phyloP scores from a whole-genome alignment of 2,113 vertebrate species.

The Ardeotis arabs region DNA sequence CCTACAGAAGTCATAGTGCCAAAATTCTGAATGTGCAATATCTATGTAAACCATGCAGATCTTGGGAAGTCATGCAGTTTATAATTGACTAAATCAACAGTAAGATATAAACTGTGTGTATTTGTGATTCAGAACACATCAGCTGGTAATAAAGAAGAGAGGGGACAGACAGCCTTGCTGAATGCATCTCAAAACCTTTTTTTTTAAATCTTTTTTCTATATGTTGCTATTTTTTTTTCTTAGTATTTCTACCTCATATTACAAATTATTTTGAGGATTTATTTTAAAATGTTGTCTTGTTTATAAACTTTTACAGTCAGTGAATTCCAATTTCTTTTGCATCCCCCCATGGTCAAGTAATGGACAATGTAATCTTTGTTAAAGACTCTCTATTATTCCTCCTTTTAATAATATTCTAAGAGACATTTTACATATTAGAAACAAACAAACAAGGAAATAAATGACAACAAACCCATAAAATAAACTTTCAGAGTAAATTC shows the following conservation, averaged over 20 bases:
- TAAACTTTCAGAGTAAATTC: neutral
- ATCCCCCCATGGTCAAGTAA: neutral
- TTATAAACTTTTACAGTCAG: neutral
- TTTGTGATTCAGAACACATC: neutral
- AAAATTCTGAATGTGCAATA: neutral
- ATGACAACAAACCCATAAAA: neutral
- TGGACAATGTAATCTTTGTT: neutral
- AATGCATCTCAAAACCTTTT: fast-evolving
- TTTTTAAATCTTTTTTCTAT: neutral
- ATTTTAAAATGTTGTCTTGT: neutral
- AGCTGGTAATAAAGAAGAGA: neutral
- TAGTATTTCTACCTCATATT: neutral
- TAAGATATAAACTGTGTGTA: neutral
- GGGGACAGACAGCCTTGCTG: neutral
- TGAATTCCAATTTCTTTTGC: neutral
- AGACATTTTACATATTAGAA: neutral
- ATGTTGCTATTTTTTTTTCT: too few relatives aligned
- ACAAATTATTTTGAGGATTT: neutral
- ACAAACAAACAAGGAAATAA: neutral
- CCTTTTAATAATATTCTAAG: neutral
- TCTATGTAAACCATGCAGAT: neutral
- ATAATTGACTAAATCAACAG: neutral
- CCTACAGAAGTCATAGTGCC: neutral
- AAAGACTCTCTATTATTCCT: neutral
- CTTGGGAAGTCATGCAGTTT: neutral